Conservation (phyloP, 37 sponge, comb jelly and placozoan species). For the Beroe forskalii region DNA sequence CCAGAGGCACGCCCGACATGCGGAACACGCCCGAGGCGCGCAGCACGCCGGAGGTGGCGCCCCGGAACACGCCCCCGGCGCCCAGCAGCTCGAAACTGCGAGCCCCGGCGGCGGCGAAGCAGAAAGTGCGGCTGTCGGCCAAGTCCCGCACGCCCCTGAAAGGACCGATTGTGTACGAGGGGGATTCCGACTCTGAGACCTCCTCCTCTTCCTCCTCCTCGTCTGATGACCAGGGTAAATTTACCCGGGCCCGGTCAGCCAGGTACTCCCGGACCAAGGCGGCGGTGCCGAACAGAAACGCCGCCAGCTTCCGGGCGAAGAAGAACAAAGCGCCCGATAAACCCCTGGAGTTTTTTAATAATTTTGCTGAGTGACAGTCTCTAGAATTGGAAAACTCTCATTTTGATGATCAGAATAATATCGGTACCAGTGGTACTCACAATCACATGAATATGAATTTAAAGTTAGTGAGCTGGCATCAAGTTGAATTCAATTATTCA, state of each 20-base stretch:
- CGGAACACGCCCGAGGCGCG: background rate
- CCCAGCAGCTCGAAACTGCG: background rate
- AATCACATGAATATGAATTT: too few relatives aligned
- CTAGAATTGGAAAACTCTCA: too few relatives aligned
- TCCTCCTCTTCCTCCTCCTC: slow-evolving; percentile 17
- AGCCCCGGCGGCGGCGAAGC: background rate
- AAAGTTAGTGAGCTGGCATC: too few relatives aligned
- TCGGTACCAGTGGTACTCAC: too few relatives aligned
- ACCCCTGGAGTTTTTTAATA: slow-evolving; percentile 65
- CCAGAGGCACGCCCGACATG: background rate
- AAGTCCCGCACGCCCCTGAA: slow-evolving; percentile 1
- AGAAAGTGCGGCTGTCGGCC: background rate
- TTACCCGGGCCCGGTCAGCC: background rate
- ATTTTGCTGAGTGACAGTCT: slow-evolving; percentile 44
- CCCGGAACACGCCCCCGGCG: background rate
- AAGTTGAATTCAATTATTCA: too few relatives aligned
- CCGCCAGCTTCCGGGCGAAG: slow-evolving; percentile 45
- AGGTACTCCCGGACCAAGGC: slow-evolving; percentile 9
- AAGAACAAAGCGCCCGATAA: background rate
- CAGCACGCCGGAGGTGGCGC: background rate
- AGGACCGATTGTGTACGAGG: slow-evolving; percentile 33
- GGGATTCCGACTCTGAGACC: slow-evolving; percentile 8
- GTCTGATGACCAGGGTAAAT: background rate
- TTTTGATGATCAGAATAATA: too few relatives aligned
- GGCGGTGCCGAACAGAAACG: slow-evolving; percentile 22